phyloP scores from a whole-genome alignment of 2,888 invertebrate genomes.

The Neoscelio sp. region DNA sequence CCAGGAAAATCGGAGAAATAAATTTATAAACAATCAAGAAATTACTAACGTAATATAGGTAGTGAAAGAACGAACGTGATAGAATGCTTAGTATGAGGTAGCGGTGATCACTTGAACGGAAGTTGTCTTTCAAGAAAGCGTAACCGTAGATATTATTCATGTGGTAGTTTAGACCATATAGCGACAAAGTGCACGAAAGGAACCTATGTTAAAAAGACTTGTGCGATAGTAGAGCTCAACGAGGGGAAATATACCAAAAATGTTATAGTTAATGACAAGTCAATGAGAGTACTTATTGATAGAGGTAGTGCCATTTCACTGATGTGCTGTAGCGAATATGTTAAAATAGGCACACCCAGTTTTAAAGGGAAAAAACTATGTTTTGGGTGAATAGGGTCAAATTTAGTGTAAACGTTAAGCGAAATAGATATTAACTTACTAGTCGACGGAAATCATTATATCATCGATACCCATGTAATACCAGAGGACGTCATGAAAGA shows the following conservation, averaged over 20 bases:
- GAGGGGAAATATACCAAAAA: neutral
- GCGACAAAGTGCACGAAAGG: neutral
- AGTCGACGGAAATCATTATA: too few relatives aligned
- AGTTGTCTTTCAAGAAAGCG: neutral
- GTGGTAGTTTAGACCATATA: neutral
- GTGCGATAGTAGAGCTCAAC: neutral
- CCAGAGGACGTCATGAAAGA: neutral
- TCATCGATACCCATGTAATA: neutral
- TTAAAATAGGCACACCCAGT: neutral
- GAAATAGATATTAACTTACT: too few relatives aligned
- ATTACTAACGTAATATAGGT: too few relatives aligned
- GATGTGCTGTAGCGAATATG: neutral
- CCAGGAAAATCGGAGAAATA: too few relatives aligned
- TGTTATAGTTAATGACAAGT: slow-evolving; percentile 2
- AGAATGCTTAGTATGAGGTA: neutral
- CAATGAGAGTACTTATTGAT: slow-evolving; percentile 19
- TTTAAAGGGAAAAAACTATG: neutral
- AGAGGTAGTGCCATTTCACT: slow-evolving; percentile 14
- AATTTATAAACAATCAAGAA: too few relatives aligned
- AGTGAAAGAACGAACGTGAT: too few relatives aligned
- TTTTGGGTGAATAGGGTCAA: neutral
- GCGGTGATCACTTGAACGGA: neutral
- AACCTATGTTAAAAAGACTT: neutral
- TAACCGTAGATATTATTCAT: neutral
- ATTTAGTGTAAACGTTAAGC: neutral